Evolutionary conservation across 2,888 invertebrate species (phyloP).

Genomic region (Flexamia atlantica): DNA sequence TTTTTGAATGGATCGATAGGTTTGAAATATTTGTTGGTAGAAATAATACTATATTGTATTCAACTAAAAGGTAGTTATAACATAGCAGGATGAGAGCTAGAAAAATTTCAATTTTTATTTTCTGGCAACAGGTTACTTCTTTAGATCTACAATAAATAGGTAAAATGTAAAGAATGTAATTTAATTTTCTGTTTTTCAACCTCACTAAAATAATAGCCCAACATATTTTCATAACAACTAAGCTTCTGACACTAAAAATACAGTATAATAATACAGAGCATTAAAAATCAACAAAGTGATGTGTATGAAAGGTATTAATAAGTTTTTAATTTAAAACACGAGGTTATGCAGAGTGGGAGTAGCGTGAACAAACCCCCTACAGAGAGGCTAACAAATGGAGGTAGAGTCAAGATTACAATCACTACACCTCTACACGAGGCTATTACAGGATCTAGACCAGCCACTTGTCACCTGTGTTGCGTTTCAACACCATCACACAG

Average conservation of each 20-base stretch:
- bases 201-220: too few relatives aligned
- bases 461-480: constrained; percentile 43
- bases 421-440: constrained; percentile 41
- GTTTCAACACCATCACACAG: constrained; percentile 25
- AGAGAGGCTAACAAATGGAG: constrained; percentile 38
- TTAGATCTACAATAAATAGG: too few relatives aligned
- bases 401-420: constrained; percentile 21
- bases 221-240: constrained; percentile 14
- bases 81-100: too few relatives aligned
- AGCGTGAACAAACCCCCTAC: constrained; percentile 33
- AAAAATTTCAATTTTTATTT: too few relatives aligned
- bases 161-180: too few relatives aligned
- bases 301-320: constrained; percentile 7
- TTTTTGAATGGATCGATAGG: too few relatives aligned
- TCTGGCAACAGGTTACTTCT: too few relatives aligned
- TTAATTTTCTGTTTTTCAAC: too few relatives aligned
- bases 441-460: constrained; percentile 45
- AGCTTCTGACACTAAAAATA: not conserved
- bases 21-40: too few relatives aligned
- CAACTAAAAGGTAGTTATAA: too few relatives aligned
- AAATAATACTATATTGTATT: too few relatives aligned
- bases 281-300: constrained; percentile 1
- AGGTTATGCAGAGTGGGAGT: constrained; percentile 37
- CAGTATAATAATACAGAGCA: not conserved
- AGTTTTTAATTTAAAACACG: constrained; percentile 22